Percentiles rank a stretch among this genome's conserved stretches.
phyloP scores from a whole-genome alignment of 2,113 vertebrate genomes.

The Tauraco erythrolophus region DNA sequence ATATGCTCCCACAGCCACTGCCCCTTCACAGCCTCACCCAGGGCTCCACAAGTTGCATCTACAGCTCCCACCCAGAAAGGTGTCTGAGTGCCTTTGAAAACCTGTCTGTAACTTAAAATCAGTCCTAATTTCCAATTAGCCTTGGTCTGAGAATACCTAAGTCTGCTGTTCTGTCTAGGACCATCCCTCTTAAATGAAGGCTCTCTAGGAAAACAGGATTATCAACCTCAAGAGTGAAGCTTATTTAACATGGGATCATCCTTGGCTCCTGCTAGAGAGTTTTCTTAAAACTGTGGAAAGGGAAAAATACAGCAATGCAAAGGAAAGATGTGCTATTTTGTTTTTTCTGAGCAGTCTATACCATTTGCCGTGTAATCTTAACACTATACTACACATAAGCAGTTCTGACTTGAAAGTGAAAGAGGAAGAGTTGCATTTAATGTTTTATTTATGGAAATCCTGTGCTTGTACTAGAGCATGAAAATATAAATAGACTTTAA shows the following conservation, averaged over 20 bases:
- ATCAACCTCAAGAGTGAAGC: neutral
- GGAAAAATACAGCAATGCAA: neutral
- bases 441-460: constrained; percentile 47
- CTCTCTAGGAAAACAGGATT: constrained; percentile 2
- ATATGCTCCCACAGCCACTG: neutral
- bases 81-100: neutral
- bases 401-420: constrained; percentile 19
- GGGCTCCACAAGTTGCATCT: neutral
- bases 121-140: neutral
- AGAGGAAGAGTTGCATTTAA: constrained; percentile 16
- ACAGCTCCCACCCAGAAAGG: neutral
- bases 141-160: neutral
- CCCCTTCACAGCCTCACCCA: neutral
- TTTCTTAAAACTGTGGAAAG: neutral
- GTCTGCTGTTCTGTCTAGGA: constrained; percentile 1
- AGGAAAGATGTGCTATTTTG: neutral
- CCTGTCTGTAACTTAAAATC: neutral
- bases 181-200: neutral
- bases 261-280: neutral
- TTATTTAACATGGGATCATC: neutral
- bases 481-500: constrained; percentile 28
- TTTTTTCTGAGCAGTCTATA: neutral
- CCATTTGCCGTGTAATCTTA: neutral
- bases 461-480: neutral
- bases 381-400: neutral